Percentiles rank a stretch among this genome's conserved stretches.
Evolutionary conservation across 2,888 invertebrate species (phyloP).

Genomic region (Melanostoma scalare): DNA sequence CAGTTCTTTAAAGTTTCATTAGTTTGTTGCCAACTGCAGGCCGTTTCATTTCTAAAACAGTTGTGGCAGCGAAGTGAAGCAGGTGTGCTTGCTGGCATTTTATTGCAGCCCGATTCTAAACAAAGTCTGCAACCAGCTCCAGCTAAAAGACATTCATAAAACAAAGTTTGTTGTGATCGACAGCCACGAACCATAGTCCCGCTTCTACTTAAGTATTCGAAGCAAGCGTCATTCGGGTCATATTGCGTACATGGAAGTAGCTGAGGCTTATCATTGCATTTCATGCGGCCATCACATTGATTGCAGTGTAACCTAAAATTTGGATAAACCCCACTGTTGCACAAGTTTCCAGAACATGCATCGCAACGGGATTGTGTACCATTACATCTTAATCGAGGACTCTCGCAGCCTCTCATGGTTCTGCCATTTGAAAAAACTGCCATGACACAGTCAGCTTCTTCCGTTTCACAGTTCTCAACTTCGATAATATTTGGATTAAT

Average conservation of each 20-base stretch:
- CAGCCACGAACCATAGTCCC: conserved; percentile 77
- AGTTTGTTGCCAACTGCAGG: conserved; percentile 55
- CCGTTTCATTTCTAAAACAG: conserved; percentile 47
- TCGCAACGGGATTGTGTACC: conserved; percentile 73
- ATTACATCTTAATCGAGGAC: conserved; percentile 74
- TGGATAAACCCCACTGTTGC: conserved; percentile 77
- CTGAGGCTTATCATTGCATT: conserved; percentile 51
- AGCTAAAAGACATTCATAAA: conserved; percentile 76
- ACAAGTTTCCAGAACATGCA: conserved; percentile 76
- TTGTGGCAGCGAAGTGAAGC: conserved; percentile 66
- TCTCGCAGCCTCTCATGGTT: conserved; percentile 77
- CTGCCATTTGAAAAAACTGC: conserved; percentile 74
- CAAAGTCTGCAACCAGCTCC: conserved; percentile 75
- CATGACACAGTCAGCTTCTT: conserved; percentile 75
- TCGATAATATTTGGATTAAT: conserved; percentile 75
- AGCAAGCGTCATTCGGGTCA: conserved; percentile 73
- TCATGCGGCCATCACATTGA: conserved; percentile 74
- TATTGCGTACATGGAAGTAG: conserved; percentile 74
- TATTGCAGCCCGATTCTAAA: conserved; percentile 76
- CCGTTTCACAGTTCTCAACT: conserved; percentile 76
- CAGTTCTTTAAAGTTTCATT: conserved; percentile 27
- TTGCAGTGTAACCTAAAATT: conserved; percentile 77
- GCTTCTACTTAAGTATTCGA: conserved; percentile 75
- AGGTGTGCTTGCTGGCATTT: conserved; percentile 29
- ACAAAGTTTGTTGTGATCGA: conserved; percentile 75